Percentiles rank a stretch among this genome's conserved stretches.
Evolutionary conservation across 2,888 invertebrate species (phyloP).

Genomic region (Euproctis similis): DNA sequence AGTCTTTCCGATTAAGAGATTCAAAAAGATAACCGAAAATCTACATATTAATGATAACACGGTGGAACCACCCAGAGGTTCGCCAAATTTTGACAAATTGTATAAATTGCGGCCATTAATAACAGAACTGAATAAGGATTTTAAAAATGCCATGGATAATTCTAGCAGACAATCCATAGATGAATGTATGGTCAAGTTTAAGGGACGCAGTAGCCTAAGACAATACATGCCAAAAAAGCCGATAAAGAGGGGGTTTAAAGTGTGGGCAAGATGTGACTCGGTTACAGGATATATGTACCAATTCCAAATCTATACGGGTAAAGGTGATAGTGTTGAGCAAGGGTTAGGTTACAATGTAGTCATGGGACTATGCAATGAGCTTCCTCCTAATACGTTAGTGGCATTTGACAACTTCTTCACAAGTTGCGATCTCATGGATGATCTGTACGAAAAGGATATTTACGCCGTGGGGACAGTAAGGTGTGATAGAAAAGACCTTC

Average conservation of each 20-base stretch:
- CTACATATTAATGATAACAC: not conserved
- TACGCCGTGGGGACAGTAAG: conserved; percentile 23
- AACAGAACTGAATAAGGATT: not conserved
- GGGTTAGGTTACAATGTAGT: not conserved
- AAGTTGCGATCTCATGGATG: conserved; percentile 12
- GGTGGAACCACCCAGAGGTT: not conserved
- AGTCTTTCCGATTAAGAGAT: not conserved
- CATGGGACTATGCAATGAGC: conserved; percentile 11
- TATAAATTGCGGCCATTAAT: not conserved
- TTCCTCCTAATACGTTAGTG: conserved; percentile 22
- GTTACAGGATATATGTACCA: conserved; percentile 1
- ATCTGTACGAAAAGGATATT: conserved; percentile 17
- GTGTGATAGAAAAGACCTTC: conserved; percentile 21
- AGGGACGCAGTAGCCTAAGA: conserved; percentile 9
- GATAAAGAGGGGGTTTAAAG: conserved; percentile 11
- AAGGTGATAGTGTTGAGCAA: conserved; percentile 1
- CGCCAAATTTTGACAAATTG: not conserved
- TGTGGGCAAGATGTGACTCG: conserved; percentile 4
- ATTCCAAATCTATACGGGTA: conserved; percentile 8
- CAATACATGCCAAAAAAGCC: conserved; percentile 15
- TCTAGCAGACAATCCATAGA: not conserved
- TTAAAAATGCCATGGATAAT: not conserved
- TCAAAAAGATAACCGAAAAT: not conserved
- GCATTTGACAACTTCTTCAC: conserved; percentile 33
- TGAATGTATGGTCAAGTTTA: conserved; percentile 11